Percentiles rank a stretch among this genome's conserved stretches.
phyloP scores from a whole-genome alignment of 1,140 invertebrate genomes.

The Lysiphlebus fabarum region DNA sequence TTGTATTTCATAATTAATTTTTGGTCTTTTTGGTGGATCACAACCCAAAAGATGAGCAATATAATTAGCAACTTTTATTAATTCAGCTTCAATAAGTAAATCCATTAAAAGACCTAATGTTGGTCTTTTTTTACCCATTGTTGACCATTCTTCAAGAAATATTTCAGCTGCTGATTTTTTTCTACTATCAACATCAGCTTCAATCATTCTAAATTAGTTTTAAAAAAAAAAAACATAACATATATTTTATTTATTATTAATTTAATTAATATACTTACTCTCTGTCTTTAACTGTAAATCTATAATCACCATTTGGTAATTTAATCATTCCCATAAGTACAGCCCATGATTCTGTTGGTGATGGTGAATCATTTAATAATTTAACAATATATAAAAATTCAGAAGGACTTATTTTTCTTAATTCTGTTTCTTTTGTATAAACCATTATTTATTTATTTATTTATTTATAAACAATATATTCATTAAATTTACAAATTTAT shows the following conservation, averaged over 20 bases:
- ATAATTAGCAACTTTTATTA: conserved; percentile 78
- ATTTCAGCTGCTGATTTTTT: conserved; percentile 65
- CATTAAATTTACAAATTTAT: no score
- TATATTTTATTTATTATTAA: conserved; percentile 10
- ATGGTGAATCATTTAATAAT: conserved; percentile 48
- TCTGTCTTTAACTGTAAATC: conserved; percentile 67
- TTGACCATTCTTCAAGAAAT: conserved; percentile 80
- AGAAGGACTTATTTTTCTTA: conserved; percentile 60
- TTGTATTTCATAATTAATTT: no score
- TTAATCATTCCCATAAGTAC: conserved; percentile 68
- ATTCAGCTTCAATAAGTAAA: conserved; percentile 63
- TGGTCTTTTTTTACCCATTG: conserved; percentile 68
- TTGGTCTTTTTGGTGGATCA: conserved; percentile 12
- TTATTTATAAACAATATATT: no score
- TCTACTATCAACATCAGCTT: conserved; percentile 58
- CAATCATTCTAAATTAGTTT: conserved; percentile 61
- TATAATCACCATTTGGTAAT: conserved; percentile 50
- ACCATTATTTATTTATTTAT: conserved; percentile 16
- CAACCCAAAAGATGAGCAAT: conserved; percentile 67
- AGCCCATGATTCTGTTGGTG: conserved; percentile 62
- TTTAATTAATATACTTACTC: conserved; percentile 33
- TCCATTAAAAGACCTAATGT: conserved; percentile 63
- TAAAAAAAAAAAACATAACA: conserved; percentile 8
- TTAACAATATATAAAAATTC: conserved; percentile 51
- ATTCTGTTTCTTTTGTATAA: conserved; percentile 49